Percentiles rank a stretch among this genome's conserved stretches.
Conservation (phyloP, 2,113 vertebrate species). For the Cettia cetti region DNA sequence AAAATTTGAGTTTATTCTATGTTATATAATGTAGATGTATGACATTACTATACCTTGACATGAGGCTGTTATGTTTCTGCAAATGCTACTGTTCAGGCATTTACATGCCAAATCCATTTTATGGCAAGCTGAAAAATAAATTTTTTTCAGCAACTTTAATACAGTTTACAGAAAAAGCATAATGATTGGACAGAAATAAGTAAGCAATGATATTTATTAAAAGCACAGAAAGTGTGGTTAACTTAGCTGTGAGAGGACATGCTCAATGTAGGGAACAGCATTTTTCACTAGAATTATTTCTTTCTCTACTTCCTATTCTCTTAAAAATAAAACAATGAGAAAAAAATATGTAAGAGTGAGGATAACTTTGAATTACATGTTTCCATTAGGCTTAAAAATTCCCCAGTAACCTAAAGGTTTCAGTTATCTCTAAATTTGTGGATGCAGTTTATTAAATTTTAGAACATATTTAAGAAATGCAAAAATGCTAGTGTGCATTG, state of each 20-base stretch:
- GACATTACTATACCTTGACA: neutral
- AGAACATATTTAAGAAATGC: neutral
- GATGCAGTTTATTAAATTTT: neutral
- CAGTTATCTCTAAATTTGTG: neutral
- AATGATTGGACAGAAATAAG: neutral
- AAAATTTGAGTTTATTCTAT: neutral
- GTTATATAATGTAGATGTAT: neutral
- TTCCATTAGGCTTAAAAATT: neutral
- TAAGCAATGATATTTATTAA: neutral
- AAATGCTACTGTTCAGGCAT: neutral
- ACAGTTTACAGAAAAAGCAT: neutral
- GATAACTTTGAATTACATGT: neutral
- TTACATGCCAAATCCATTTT: neutral
- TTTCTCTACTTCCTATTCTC: neutral
- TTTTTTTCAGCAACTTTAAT: neutral
- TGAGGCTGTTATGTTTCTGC: neutral
- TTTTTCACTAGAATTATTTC: neutral
- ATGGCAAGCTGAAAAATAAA: neutral
- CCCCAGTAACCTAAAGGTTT: neutral
- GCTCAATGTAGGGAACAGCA: fast-evolving
- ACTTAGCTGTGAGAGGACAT: neutral
- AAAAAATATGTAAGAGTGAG: neutral
- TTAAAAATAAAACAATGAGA: neutral
- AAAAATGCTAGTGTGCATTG: neutral
- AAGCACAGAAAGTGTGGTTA: neutral